Percentiles rank a stretch among this genome's conserved stretches.
These are phyloP conservation scores for Naja naja DNA, from an alignment of 2,113 vertebrate species.

Conservation along the genomic window DNA sequence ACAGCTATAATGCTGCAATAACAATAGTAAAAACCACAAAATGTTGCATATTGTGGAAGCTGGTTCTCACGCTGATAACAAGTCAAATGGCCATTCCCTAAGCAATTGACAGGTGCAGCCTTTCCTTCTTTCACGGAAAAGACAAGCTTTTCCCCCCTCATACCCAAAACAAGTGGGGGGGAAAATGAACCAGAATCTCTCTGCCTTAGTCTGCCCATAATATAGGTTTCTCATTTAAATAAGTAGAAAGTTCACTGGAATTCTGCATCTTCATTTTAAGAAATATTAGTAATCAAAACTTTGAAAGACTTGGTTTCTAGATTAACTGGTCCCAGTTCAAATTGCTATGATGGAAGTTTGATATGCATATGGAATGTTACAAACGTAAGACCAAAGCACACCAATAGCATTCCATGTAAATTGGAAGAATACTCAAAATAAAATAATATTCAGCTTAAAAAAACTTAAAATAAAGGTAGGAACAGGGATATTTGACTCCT, in stretches of 20 bases:
- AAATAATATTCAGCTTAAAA: background rate
- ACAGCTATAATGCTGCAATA: background rate
- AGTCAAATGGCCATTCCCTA: background rate
- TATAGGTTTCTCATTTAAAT: background rate
- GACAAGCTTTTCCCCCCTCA: background rate
- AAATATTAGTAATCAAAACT: background rate
- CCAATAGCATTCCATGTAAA: background rate
- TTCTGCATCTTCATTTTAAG: background rate
- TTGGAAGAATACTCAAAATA: background rate
- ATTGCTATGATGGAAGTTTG: background rate
- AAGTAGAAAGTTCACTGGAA: background rate
- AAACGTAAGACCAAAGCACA: background rate
- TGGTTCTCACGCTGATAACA: background rate
- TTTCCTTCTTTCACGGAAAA: background rate
- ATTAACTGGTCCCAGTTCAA: background rate
- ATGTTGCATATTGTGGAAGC: background rate
- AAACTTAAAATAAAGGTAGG: background rate
- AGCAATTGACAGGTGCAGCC: background rate
- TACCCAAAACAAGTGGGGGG: background rate
- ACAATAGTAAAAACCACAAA: background rate
- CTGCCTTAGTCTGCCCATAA: background rate
- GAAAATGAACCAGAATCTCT: background rate
- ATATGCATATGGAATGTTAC: background rate
- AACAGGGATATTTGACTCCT: background rate
- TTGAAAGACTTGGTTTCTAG: background rate